These are phyloP conservation scores for Drosophila bipectinata DNA, from an alignment of 1,140 invertebrate genomes.

Conservation along the genomic window DNA sequence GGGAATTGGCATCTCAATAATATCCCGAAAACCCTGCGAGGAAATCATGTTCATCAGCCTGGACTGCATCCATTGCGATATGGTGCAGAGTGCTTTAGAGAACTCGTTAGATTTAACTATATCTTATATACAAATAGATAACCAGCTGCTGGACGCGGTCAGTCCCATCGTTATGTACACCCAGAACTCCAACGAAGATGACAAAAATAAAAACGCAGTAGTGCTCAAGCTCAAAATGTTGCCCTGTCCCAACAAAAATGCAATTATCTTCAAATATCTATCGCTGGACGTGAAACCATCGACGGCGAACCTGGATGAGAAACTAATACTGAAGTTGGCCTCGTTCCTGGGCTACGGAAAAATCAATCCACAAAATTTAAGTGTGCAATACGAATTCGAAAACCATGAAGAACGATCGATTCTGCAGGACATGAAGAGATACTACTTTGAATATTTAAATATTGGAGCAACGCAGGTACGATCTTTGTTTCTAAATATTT, in stretches of 20 bases:
- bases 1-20: conserved; percentile 93
- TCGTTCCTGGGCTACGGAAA: conserved; percentile 87
- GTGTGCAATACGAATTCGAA: conserved; percentile 56
- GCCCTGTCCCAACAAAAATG: conserved; percentile 89
- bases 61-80: conserved; percentile 89
- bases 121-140: conserved; percentile 94
- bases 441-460: conserved; percentile 95
- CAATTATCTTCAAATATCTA: conserved; percentile 91
- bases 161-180: conserved; percentile 93
- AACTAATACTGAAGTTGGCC: conserved; percentile 92
- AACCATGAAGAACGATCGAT: conserved; percentile 91
- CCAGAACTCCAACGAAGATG: conserved; percentile 76
- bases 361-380: conserved; percentile 64
- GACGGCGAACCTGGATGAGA: conserved; percentile 94
- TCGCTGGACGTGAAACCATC: conserved; percentile 93
- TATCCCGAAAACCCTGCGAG: conserved; percentile 91
- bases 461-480: conserved; percentile 88
- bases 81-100: conserved; percentile 85
- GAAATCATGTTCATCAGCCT: conserved; percentile 94
- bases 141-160: conserved; percentile 94
- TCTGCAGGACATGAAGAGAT: conserved; percentile 91
- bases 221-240: conserved; percentile 88
- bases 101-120: conserved; percentile 90
- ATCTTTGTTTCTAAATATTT: conserved; percentile 67
- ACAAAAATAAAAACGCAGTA: conserved; percentile 86